Percentiles rank a stretch among this genome's conserved stretches.
These are phyloP conservation scores for Dascyllus trimaculatus DNA, from an alignment of 2,113 vertebrate genomes.

Conservation along the genomic window DNA sequence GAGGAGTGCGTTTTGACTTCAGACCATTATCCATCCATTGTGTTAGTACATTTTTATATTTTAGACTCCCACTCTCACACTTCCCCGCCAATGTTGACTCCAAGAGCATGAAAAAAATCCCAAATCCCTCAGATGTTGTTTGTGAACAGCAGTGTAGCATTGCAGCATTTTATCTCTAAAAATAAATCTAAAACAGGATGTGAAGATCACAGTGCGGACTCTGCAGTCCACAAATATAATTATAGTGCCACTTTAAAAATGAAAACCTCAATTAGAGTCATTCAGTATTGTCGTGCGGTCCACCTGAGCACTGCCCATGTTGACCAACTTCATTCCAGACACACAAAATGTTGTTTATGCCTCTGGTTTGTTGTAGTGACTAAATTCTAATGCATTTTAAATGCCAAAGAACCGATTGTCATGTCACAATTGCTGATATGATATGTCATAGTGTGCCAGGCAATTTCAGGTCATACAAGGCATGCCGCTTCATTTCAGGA, in stretches of 20 bases:
- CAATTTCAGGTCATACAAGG: too few species aligned
- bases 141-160: background rate
- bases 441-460: background rate
- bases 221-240: background rate
- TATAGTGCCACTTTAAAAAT: background rate
- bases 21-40: too few species aligned
- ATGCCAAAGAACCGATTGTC: background rate
- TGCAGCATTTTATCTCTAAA: background rate
- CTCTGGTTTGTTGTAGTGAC: background rate
- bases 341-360: background rate
- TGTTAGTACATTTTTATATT: too few species aligned
- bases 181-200: too few species aligned
- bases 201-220: too few species aligned
- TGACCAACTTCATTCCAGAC: conserved; percentile 11
- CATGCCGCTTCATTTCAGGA: too few species aligned
- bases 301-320: background rate
- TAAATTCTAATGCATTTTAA: conserved; percentile 3
- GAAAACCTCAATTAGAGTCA: background rate
- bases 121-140: background rate
- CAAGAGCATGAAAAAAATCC: background rate
- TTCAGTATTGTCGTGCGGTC: background rate
- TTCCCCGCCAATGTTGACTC: too few species aligned
- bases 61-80: too few species aligned
- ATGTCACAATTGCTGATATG: background rate
- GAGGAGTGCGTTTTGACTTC: too few species aligned